phyloP scores from a whole-genome alignment of 2,797 vertebrate genomes.

The Tokudaia tokunoshimensis region DNA sequence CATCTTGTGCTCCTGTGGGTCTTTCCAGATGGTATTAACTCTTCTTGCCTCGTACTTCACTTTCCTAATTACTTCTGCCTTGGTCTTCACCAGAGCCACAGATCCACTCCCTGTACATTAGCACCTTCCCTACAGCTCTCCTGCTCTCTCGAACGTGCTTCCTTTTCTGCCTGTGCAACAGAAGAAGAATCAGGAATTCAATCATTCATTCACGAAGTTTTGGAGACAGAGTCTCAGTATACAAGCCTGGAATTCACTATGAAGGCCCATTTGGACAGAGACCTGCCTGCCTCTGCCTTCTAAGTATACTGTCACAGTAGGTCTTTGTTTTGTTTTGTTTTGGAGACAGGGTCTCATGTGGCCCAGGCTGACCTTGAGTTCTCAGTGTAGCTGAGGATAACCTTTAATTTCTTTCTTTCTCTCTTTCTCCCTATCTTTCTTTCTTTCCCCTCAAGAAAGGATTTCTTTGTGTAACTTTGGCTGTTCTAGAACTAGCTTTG shows the following conservation, averaged over 20 bases:
- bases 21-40: not conserved
- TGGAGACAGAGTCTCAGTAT: not conserved
- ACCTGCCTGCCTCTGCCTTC: not conserved
- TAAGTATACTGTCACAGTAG: not conserved
- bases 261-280: not conserved
- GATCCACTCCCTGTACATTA: not conserved
- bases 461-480: not conserved
- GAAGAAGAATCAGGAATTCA: not conserved
- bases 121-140: not conserved
- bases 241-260: not conserved
- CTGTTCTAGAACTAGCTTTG: not conserved
- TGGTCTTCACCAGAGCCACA: not conserved
- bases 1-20: slow-evolving; percentile 9
- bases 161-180: not conserved
- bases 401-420: not conserved
- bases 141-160: slow-evolving; percentile 31
- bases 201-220: not conserved
- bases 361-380: not conserved
- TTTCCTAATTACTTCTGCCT: slow-evolving; percentile 12
- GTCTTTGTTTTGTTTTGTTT: not conserved
- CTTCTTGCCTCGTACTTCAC: not conserved
- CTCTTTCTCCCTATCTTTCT: not conserved
- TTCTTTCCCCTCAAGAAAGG: no score
- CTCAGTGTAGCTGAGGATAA: not conserved
- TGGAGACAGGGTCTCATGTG: not conserved